Evolutionary conservation across 1,140 invertebrate genomes (phyloP), one percentile per base, ranked within the genome.

Genomic region (Elymnias hypermnestra): DNA sequence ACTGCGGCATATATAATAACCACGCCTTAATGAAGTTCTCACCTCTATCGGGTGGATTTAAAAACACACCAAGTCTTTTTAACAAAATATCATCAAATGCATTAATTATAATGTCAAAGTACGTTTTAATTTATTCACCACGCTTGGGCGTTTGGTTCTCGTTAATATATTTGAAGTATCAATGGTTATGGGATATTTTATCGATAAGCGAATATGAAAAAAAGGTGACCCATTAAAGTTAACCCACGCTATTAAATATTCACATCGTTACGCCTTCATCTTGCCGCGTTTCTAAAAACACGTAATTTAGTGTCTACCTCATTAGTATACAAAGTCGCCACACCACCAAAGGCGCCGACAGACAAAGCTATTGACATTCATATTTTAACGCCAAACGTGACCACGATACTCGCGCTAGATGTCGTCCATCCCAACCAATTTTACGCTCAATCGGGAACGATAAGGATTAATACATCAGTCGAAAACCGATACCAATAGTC

Each of bases 381-480:
- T 83, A 79, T 79, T 74, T 76, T 66, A 72, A 79, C 66, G 67
- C 67, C 57, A 65, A 73, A 72, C 60, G 61, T 66, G 70, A 72
- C 71, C 66, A 60, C 56, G 46, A 65, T 63, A 69, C 64, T 33
- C 60, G 61, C 67, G 64, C 61, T 68, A 71, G 67, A 71, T 63
- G 58, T 57, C 63, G 57, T 68, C 57, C 53, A 62, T 59, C 58
- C 50, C 53, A 52, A 75, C 66, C 64, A 75, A 84, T 84, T 84
- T 84, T 72, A 78, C 76, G 72, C 72, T 62, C 76, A 71, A 81
- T 82, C 76, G 72, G 61, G 42, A 67, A 47, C 55, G 63, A 81
- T 82, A 75, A 79, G 72, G 81, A 82, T 81, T 76, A 79, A 79
- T 72, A 79, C 64, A 66, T 79, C 75, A 77, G 56, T 61, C 49